Percentiles rank a stretch among this genome's conserved stretches.
Conservation (phyloP, 1,140 invertebrate species). For the Leptonema lineaticorne region DNA sequence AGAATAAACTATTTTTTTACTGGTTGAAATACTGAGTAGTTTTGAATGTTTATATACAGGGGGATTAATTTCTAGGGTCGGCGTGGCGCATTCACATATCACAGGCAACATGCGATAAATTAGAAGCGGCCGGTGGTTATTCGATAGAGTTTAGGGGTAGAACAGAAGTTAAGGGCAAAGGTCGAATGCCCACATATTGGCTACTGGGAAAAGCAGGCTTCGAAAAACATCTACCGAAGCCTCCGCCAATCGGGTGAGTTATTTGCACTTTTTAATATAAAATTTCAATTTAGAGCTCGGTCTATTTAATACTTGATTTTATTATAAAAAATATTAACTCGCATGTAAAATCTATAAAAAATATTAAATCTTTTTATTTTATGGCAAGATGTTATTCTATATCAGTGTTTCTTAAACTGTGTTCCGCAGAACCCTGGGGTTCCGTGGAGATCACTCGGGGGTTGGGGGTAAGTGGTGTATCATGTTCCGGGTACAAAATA, state of each 20-base stretch:
- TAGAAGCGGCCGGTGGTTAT: constrained; percentile 78
- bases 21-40: background rate
- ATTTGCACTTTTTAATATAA: constrained; percentile 1
- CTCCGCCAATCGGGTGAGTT: constrained; percentile 75
- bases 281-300: too few species aligned
- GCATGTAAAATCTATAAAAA: too few species aligned
- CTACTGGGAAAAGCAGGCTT: constrained; percentile 85
- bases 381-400: too few species aligned
- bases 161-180: constrained; percentile 88
- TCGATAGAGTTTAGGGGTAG: constrained; percentile 76
- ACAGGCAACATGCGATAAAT: constrained; percentile 70
- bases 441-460: too few species aligned
- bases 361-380: too few species aligned
- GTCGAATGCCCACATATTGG: constrained; percentile 89
- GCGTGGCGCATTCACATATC: constrained; percentile 83
- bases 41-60: too few species aligned
- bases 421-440: too few species aligned
- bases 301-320: too few species aligned
- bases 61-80: constrained; percentile 58
- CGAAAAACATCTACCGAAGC: constrained; percentile 78
- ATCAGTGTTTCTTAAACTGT: too few species aligned
- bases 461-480: too few species aligned
- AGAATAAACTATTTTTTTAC: background rate
- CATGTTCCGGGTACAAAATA: too few species aligned
- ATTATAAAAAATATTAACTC: too few species aligned